phyloP scores from a whole-genome alignment of 2,797 vertebrate genomes.

The Aplochiton taeniatus region DNA sequence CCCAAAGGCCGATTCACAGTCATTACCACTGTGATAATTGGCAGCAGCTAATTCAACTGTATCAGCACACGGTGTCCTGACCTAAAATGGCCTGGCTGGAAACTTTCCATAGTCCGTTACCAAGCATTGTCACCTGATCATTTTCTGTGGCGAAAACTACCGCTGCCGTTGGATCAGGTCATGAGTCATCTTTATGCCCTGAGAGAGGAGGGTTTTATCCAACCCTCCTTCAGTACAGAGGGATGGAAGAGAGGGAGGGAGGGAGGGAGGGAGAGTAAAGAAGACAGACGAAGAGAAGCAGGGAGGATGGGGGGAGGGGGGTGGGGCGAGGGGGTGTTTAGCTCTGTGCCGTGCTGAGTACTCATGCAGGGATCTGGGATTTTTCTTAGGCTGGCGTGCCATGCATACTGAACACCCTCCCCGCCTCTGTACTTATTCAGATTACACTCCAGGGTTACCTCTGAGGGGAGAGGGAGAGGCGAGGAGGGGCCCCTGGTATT shows the following conservation, averaged over 20 bases:
- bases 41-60: too few relatives aligned
- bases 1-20: too few relatives aligned
- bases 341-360: constrained; percentile 1
- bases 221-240: constrained; percentile 27
- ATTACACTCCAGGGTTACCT: constrained; percentile 22
- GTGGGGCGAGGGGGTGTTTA: background rate
- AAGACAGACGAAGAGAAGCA: background rate
- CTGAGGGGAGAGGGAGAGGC: constrained; percentile 11
- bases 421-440: constrained; percentile 24
- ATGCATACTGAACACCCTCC: constrained; percentile 41
- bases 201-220: constrained; percentile 37
- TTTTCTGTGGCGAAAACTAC: background rate
- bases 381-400: constrained; percentile 25
- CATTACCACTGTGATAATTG: too few relatives aligned
- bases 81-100: too few relatives aligned
- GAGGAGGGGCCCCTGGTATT: constrained; percentile 22
- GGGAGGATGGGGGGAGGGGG: background rate
- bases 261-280: background rate
- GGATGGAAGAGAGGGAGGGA: constrained; percentile 31
- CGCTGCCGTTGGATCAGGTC: constrained; percentile 31
- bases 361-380: constrained; percentile 35
- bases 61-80: too few relatives aligned
- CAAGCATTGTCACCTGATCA: too few relatives aligned
- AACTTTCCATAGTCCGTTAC: too few relatives aligned
- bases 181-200: constrained; percentile 30